phyloP scores from a whole-genome alignment of 2,113 vertebrate species.

The Platichthys flesus region DNA sequence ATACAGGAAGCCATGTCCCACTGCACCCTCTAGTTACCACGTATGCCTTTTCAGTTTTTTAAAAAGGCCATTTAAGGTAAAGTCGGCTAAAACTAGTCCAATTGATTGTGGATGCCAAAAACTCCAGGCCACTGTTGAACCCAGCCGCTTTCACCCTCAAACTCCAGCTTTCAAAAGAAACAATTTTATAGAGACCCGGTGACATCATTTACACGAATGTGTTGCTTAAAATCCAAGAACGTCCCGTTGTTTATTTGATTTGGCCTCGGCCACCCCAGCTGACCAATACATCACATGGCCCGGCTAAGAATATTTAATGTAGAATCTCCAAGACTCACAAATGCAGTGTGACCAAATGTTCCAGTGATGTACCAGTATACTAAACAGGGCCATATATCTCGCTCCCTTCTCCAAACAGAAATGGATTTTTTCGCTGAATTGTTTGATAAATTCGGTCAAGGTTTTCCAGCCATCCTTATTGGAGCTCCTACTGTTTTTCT shows the following conservation, averaged over 20 bases:
- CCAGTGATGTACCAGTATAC: constrained; percentile 89
- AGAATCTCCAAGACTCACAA: constrained; percentile 99
- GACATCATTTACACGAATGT: constrained; percentile 96
- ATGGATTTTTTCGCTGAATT: constrained; percentile 95
- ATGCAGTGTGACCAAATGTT: constrained; percentile 91
- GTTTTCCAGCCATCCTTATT: constrained; percentile 96
- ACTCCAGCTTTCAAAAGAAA: constrained; percentile 71
- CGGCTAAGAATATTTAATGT: constrained; percentile 94
- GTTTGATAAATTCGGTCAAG: constrained; percentile 98
- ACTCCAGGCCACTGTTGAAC: constrained; percentile 41
- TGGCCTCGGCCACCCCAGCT: constrained; percentile 86
- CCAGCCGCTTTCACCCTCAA: constrained; percentile 65
- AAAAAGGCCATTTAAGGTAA: constrained; percentile 73
- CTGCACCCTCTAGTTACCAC: constrained; percentile 51
- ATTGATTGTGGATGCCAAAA: constrained; percentile 62
- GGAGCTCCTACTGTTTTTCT: constrained; percentile 99
- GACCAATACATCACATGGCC: constrained; percentile 94
- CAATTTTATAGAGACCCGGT: constrained; percentile 77
- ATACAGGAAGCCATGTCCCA: constrained; percentile 67
- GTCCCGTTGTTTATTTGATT: constrained; percentile 97
- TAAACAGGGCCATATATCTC: constrained; percentile 96
- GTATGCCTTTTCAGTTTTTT: constrained; percentile 52
- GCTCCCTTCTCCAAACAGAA: constrained; percentile 93
- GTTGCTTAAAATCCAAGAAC: constrained; percentile 93
- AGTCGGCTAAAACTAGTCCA: constrained; percentile 49